Evolutionary conservation across 2,113 vertebrate species (phyloP), one percentile per base, ranked within the genome.

Genomic region (Epinephelus moara): DNA sequence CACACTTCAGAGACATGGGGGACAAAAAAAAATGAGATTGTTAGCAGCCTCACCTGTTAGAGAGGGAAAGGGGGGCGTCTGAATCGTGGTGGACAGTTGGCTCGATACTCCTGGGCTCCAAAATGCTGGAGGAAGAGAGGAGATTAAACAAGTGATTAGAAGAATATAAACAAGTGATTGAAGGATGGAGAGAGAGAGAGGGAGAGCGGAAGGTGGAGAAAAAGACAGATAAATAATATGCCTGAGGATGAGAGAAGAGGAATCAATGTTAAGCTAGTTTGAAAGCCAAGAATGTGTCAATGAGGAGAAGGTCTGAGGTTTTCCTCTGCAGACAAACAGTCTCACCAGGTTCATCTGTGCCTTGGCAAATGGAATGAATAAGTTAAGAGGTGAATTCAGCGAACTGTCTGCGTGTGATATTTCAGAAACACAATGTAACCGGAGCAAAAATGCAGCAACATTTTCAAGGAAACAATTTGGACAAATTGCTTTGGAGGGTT

Each of bases 201-300:
- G 1, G 64, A 18, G 49, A 70, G 63, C 47, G 66, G 63, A 7
- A 49, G 69, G 52, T 27, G 60, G 50, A 37, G 72, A 56, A 73
- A 64, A 64, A 19, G 49, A 83, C 37, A 57, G 71, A 57, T 81
- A 47, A 75, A 67, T 42, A 80, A 84, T 55, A 75, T 88, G 66
- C 71, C 64, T 12, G 37, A 79, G 82, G 49, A 67, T 47, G 62
- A 75, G 74, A 88, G 72, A 81, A 80, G 81, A 27, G 21, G 67
- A 88, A 93, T 93, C 89, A 81, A 87, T 92, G 84, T 59, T 85
- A 62, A 74, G 72, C 42, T 72, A 52, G 57, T 79, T 56, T 78
- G 57, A 79, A 87, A 87, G 89, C 81, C 91, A 93, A 89, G 88
- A 87, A 91, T 84, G 75, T 75, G 89, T 85, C 92, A 80, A 82